phyloP scores from a whole-genome alignment of 2,888 invertebrate species.

The Tetropium fuscum region DNA sequence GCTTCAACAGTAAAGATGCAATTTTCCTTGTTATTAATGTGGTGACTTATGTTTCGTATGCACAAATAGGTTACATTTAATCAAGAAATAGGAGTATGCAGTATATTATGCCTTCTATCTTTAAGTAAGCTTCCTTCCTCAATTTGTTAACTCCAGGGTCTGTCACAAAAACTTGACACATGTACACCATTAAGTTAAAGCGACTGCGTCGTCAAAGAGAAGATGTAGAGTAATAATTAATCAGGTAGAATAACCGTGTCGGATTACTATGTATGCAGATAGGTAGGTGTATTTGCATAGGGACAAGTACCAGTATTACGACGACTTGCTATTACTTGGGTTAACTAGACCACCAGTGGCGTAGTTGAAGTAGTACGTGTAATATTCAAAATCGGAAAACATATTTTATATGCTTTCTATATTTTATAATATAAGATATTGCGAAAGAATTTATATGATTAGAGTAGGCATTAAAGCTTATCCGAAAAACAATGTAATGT shows the following conservation, averaged over 20 bases:
- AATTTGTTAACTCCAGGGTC: slow-evolving; percentile 41
- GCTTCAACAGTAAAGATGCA: not conserved
- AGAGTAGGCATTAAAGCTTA: too few relatives aligned
- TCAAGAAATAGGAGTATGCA: slow-evolving; percentile 33
- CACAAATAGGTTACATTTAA: slow-evolving; percentile 32
- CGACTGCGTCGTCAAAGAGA: slow-evolving; percentile 47
- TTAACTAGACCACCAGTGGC: slow-evolving; percentile 17
- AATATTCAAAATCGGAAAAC: too few relatives aligned
- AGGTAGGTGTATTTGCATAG: slow-evolving; percentile 40
- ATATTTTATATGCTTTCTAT: too few relatives aligned
- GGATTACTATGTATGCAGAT: slow-evolving; percentile 45
- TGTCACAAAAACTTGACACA: slow-evolving; percentile 47
- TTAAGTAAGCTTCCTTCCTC: slow-evolving; percentile 39
- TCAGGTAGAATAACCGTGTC: slow-evolving; percentile 45
- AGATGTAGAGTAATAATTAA: slow-evolving; percentile 52
- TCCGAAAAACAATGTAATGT: too few relatives aligned
- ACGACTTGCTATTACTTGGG: slow-evolving; percentile 16
- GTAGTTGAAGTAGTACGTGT: too few relatives aligned
- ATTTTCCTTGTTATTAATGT: not conserved
- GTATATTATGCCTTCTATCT: slow-evolving; percentile 34
- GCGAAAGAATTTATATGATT: too few relatives aligned
- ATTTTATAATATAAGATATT: too few relatives aligned
- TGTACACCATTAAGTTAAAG: slow-evolving; percentile 43
- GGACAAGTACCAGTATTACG: slow-evolving; percentile 26
- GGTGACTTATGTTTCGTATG: not conserved